phyloP scores from a whole-genome alignment of 2,888 invertebrate species.

The Chalcosyrphus nemorum region DNA sequence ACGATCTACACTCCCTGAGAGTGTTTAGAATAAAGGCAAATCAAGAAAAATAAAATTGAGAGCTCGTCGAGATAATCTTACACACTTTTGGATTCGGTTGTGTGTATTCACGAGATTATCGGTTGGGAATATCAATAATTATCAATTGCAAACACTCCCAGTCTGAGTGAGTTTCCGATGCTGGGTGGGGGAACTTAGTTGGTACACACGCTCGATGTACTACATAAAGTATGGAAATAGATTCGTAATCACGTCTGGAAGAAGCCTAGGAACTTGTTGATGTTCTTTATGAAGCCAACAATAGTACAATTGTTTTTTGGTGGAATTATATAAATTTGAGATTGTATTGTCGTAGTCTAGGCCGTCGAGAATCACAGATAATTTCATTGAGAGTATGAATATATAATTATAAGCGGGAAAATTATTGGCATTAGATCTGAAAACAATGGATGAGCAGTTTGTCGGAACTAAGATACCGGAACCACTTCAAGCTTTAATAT shows the following conservation, averaged over 20 bases:
- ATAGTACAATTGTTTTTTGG: no score
- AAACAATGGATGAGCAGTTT: no score
- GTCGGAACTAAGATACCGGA: no score
- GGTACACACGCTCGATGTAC: not conserved
- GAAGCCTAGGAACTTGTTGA: not conserved
- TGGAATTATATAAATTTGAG: not conserved
- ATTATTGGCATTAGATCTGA: conserved; percentile 9
- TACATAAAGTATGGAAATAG: not conserved
- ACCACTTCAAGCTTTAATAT: no score
- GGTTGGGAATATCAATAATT: conserved; percentile 48
- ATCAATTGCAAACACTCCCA: conserved; percentile 33
- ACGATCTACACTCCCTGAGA: not conserved
- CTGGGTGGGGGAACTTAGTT: not conserved
- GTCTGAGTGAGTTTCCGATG: not conserved
- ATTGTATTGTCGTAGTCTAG: not conserved
- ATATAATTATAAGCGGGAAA: no score
- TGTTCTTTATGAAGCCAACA: no score
- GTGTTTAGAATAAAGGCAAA: conserved; percentile 1
- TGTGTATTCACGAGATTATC: conserved; percentile 24
- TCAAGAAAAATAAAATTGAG: conserved; percentile 12
- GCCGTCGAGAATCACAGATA: not conserved
- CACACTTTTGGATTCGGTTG: conserved; percentile 3
- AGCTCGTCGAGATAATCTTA: conserved; percentile 44
- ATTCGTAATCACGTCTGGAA: not conserved
- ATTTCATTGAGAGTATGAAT: conserved; percentile 31